A percentile compares a stretch with the other conserved stretches of the same genome.
Conservation (phyloP, 2,888 invertebrate genomes). For the Hirtodrosophila confusa region DNA sequence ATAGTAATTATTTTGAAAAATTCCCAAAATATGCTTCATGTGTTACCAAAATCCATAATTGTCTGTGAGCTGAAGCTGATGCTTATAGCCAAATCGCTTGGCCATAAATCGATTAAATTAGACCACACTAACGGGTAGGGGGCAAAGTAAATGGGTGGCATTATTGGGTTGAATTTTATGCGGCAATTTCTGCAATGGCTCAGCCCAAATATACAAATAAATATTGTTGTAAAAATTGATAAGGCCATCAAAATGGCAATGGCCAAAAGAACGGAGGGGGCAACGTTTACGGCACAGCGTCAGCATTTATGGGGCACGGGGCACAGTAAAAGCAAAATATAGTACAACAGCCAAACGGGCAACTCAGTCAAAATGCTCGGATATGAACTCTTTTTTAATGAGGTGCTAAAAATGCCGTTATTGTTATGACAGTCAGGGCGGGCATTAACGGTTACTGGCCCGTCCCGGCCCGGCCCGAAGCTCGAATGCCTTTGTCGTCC, state of each 20-base stretch:
- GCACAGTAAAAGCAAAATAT: conserved; percentile 34
- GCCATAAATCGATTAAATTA: conserved; percentile 45
- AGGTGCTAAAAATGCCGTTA: conserved; percentile 80
- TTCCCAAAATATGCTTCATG: too few species aligned
- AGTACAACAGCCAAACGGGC: conserved; percentile 28
- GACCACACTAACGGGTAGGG: conserved; percentile 20
- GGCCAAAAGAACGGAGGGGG: conserved; percentile 21
- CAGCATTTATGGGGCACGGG: conserved; percentile 41
- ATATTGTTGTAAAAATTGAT: conserved; percentile 76
- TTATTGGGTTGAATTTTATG: conserved; percentile 54
- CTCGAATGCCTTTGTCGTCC: not conserved
- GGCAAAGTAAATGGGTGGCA: conserved; percentile 31
- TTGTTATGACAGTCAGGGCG: conserved; percentile 72
- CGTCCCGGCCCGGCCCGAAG: not conserved
- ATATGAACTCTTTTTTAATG: conserved; percentile 82
- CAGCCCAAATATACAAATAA: conserved; percentile 62
- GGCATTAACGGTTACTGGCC: conserved; percentile 45
- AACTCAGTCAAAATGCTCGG: conserved; percentile 63
- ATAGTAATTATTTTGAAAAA: too few species aligned
- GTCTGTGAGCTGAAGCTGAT: not conserved
- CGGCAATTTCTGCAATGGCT: conserved; percentile 37
- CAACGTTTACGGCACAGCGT: conserved; percentile 23
- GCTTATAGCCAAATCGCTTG: conserved; percentile 13
- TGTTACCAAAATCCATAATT: too few species aligned
- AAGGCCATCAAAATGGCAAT: conserved; percentile 56